Percentiles rank a stretch among this genome's conserved stretches.
phyloP scores from a whole-genome alignment of 53 echinoderm and acorn worm species.

The Echinometra lucunter region DNA sequence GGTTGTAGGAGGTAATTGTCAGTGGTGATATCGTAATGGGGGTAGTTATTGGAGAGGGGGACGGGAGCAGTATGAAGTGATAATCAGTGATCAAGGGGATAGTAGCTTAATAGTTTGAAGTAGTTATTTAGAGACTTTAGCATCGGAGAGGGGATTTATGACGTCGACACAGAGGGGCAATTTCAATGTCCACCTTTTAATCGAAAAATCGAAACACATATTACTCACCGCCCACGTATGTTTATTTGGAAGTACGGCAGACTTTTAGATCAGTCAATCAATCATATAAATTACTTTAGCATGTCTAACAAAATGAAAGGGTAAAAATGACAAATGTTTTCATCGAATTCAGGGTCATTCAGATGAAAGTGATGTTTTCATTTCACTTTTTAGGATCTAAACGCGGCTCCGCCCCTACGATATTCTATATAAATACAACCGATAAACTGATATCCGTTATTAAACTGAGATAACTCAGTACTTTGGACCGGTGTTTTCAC shows the following conservation, averaged over 20 bases:
- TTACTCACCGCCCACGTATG: neutral
- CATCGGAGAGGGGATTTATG: neutral
- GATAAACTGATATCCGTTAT: neutral
- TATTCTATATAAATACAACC: neutral
- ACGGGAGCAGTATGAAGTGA: too few relatives aligned
- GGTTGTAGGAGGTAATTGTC: too few relatives aligned
- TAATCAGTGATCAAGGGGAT: too few relatives aligned
- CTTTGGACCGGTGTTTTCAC: neutral
- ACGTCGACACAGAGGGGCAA: neutral
- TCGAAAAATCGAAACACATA: too few relatives aligned
- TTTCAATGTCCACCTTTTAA: too few relatives aligned
- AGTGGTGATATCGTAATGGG: too few relatives aligned
- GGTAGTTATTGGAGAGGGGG: too few relatives aligned
- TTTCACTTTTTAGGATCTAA: neutral
- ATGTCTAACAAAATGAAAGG: neutral
- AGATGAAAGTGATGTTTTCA: neutral
- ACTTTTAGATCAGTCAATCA: neutral
- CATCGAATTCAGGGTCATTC: neutral
- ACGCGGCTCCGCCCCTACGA: neutral
- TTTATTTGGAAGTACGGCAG: conserved; percentile 11
- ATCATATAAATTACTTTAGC: neutral
- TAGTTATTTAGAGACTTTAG: neutral
- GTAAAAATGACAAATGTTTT: neutral
- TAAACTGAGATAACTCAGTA: neutral
- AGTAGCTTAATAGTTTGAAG: neutral